These are phyloP conservation scores for Drymodes brunneopygia DNA, from an alignment of 2,113 vertebrate species.

Conservation along the genomic window DNA sequence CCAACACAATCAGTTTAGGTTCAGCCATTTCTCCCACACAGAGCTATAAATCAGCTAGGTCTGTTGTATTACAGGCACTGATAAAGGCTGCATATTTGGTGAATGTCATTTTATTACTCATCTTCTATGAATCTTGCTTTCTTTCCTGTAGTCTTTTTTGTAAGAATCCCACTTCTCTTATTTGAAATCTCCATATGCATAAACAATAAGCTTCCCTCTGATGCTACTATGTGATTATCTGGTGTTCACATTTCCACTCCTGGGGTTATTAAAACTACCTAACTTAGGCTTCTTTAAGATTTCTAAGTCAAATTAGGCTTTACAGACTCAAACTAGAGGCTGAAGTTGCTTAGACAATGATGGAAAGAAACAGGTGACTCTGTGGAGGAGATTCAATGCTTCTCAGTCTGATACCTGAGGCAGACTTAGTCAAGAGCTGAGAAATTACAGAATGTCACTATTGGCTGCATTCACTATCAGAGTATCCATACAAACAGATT, in stretches of 20 bases:
- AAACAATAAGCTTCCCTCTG: not conserved
- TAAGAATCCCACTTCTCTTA: not conserved
- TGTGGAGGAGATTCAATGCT: not conserved
- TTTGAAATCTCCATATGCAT: not conserved
- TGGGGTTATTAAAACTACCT: not conserved
- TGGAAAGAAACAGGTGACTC: not conserved
- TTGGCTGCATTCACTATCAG: not conserved
- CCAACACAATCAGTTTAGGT: not conserved
- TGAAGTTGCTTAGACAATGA: not conserved
- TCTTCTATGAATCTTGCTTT: not conserved
- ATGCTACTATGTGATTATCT: not conserved
- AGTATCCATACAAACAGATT: not conserved
- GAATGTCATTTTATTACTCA: slow-evolving; percentile 15
- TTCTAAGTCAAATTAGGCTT: not conserved
- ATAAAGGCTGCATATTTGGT: not conserved
- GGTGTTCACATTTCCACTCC: not conserved
- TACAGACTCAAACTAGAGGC: not conserved
- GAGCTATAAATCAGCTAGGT: not conserved
- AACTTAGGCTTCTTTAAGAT: not conserved
- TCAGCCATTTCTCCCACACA: slow-evolving; percentile 1
- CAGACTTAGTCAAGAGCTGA: not conserved
- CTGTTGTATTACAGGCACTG: not conserved
- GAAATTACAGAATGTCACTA: not conserved
- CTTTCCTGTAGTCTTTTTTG: not conserved
- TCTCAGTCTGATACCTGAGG: not conserved